These are phyloP conservation scores for Neostethus bicornis DNA, from an alignment of 2,797 vertebrate genomes.

Conservation along the genomic window DNA sequence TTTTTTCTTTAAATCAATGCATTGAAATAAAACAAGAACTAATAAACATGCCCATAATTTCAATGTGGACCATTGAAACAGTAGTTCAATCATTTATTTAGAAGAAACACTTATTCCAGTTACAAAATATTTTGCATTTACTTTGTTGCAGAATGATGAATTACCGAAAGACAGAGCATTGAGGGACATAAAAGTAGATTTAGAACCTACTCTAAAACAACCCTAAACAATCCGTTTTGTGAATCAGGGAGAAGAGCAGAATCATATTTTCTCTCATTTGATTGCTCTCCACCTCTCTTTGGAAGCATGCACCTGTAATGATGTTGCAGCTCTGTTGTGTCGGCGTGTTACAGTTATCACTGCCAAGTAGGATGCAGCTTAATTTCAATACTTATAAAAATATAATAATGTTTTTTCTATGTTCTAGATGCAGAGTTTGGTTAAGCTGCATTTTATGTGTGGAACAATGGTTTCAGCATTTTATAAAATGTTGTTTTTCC, in stretches of 20 bases:
- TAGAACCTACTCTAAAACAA: conserved; percentile 10
- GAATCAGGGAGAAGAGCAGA: conserved; percentile 1
- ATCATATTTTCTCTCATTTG: conserved; percentile 18
- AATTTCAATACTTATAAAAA: conserved; percentile 16
- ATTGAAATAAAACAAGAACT: too few species aligned
- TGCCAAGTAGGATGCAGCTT: conserved; percentile 18
- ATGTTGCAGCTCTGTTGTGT: conserved; percentile 18
- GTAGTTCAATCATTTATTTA: too few species aligned
- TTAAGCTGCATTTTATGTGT: conserved; percentile 1
- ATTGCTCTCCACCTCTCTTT: conserved; percentile 12
- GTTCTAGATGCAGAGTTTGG: conserved; percentile 5
- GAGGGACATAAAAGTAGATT: conserved; percentile 24
- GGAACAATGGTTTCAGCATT: conserved; percentile 46
- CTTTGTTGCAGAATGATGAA: conserved; percentile 16
- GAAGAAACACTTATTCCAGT: too few species aligned
- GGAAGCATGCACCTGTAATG: conserved; percentile 19
- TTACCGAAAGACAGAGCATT: conserved; percentile 18
- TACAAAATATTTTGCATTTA: too few species aligned
- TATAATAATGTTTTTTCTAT: conserved; percentile 19
- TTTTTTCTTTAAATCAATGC: too few species aligned
- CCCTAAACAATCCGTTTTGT: neutral
- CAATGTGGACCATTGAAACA: too few species aligned
- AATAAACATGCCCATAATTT: too few species aligned
- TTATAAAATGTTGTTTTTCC: conserved; percentile 53
- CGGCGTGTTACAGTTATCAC: conserved; percentile 9